Conservation (phyloP, 2,888 invertebrate genomes). For the Arctia plantaginis region DNA sequence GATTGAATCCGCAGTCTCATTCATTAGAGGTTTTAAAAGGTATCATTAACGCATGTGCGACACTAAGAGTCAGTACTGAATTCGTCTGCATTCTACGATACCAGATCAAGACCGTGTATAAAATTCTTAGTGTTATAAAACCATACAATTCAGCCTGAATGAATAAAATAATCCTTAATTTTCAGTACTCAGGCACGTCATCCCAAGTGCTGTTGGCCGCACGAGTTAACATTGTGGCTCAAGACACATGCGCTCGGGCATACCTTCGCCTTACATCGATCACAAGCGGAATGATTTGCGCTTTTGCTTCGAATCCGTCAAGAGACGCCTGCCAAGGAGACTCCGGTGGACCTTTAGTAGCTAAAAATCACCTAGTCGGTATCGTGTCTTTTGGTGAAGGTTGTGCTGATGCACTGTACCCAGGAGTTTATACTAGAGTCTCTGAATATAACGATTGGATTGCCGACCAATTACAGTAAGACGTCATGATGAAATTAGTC, state of each 20-base stretch:
- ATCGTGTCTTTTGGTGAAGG: constrained; percentile 87
- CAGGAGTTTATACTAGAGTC: constrained; percentile 87
- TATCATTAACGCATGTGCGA: not conserved
- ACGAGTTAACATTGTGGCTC: constrained; percentile 72
- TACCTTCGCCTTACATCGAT: constrained; percentile 71
- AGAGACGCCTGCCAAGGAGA: constrained; percentile 86
- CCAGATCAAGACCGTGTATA: not conserved
- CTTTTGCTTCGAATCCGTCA: constrained; percentile 64
- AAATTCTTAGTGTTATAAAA: not conserved
- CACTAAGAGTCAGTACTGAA: not conserved
- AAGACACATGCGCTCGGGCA: constrained; percentile 67
- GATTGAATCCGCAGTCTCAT: not conserved
- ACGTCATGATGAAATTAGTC: not conserved
- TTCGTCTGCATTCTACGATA: not conserved
- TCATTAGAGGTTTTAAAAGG: not conserved
- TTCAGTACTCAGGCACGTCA: constrained; percentile 71
- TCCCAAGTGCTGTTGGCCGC: constrained; percentile 72
- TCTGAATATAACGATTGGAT: constrained; percentile 75
- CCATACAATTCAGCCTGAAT: not conserved
- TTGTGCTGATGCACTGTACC: constrained; percentile 82
- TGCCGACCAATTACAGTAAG: constrained; percentile 21
- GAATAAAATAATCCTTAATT: constrained; percentile 22
- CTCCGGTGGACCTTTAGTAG: constrained; percentile 87
- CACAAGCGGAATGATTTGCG: constrained; percentile 79
- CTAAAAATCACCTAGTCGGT: constrained; percentile 77